These are phyloP conservation scores for Halocynthia aurantium DNA, from an alignment of 23 tunicate species.

Conservation along the genomic window DNA sequence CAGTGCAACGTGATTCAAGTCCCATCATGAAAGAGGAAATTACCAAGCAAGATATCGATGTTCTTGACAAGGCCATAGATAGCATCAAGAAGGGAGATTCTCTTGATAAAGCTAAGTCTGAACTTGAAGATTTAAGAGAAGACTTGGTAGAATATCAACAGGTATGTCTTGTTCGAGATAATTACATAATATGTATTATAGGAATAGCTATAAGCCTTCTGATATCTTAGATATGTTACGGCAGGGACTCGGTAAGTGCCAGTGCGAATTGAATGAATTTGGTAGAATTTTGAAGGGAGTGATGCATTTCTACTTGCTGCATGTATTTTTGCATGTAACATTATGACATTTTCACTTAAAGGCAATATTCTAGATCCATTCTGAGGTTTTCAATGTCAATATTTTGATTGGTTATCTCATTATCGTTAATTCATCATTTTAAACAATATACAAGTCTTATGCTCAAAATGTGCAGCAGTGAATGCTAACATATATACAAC, in stretches of 20 bases:
- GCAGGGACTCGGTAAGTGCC: too few relatives aligned
- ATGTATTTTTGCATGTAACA: too few relatives aligned
- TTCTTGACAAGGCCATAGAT: constrained; percentile 53
- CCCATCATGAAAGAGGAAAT: constrained; percentile 52
- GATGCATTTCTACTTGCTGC: too few relatives aligned
- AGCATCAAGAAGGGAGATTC: constrained; percentile 29
- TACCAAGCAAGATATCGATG: constrained; percentile 82
- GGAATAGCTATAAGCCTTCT: too few relatives aligned
- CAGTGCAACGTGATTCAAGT: constrained; percentile 41
- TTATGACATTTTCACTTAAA: too few relatives aligned
- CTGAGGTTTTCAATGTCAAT: too few relatives aligned
- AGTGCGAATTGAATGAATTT: too few relatives aligned
- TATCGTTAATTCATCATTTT: neutral
- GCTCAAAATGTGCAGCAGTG: too few relatives aligned
- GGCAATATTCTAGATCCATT: too few relatives aligned
- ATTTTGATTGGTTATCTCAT: neutral
- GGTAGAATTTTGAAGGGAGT: too few relatives aligned
- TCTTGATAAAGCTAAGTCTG: constrained; percentile 44
- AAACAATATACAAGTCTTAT: neutral
- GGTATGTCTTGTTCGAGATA: neutral
- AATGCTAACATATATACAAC: too few relatives aligned
- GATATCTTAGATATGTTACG: too few relatives aligned
- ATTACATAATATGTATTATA: neutral
- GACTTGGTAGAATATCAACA: constrained; percentile 71
- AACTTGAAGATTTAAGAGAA: constrained; percentile 62